These are phyloP conservation scores for Laticauda colubrina DNA, from an alignment of 2,113 vertebrate genomes.

Conservation along the genomic window DNA sequence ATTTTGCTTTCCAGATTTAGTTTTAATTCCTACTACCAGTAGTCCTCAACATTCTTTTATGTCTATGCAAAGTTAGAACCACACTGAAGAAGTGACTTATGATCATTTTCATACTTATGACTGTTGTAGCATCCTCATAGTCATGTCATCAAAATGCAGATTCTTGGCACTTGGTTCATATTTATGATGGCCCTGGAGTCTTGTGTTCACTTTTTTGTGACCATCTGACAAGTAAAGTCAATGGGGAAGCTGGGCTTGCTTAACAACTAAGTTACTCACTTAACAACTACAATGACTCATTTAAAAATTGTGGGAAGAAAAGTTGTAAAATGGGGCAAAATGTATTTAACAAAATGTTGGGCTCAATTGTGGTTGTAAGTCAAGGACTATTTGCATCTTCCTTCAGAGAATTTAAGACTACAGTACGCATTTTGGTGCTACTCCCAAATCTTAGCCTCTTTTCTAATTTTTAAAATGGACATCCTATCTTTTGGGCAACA, in stretches of 20 bases:
- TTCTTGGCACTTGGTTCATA: background rate
- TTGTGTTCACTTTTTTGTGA: background rate
- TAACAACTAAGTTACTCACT: background rate
- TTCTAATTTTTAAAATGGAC: background rate
- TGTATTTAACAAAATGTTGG: background rate
- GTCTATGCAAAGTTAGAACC: background rate
- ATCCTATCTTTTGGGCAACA: background rate
- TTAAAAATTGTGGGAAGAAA: background rate
- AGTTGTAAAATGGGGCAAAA: background rate
- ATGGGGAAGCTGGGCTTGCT: background rate
- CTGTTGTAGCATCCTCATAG: background rate
- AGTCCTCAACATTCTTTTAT: background rate
- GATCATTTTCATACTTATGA: background rate
- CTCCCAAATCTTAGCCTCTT: background rate
- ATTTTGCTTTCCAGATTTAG: background rate
- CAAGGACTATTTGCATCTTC: background rate
- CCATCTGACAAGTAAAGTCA: background rate
- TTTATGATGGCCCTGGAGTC: background rate
- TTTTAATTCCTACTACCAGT: background rate
- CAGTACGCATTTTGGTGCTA: background rate
- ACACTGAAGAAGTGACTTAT: background rate
- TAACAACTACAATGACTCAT: background rate
- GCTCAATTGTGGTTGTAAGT: background rate
- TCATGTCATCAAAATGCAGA: background rate
- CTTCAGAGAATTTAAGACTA: background rate